Evolutionary conservation across 2,113 vertebrate genomes (phyloP).

Genomic region (Megatriorchis doriae): DNA sequence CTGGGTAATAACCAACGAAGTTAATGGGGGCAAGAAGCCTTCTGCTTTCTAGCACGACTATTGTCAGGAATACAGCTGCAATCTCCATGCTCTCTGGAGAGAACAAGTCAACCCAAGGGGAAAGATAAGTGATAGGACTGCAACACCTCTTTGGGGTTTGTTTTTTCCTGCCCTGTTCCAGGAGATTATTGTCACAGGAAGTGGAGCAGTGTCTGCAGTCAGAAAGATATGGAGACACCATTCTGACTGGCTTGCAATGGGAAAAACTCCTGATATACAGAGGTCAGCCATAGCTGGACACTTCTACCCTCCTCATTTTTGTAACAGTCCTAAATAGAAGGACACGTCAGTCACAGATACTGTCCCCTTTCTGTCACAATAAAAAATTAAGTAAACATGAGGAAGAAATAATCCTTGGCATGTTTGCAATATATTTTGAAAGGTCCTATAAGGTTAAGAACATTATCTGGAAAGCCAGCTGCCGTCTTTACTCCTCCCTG

Average conservation of each 20-base stretch:
- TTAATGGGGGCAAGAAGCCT: neutral
- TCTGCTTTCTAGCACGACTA: neutral
- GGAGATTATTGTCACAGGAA: constrained; percentile 32
- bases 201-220: neutral
- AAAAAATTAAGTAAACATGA: neutral
- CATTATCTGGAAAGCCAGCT: constrained; percentile 57
- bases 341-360: neutral
- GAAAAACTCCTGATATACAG: neutral
- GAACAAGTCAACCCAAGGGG: neutral
- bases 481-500: constrained; percentile 7
- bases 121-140: neutral
- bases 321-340: neutral
- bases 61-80: neutral
- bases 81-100: neutral
- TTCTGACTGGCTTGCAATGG: neutral
- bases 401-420: neutral
- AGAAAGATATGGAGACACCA: neutral
- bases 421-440: neutral
- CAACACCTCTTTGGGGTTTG: neutral
- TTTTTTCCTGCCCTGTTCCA: neutral
- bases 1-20: neutral
- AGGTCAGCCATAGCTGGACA: neutral
- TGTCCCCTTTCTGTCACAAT: neutral
- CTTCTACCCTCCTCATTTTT: neutral
- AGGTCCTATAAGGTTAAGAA: constrained; percentile 32